Evolutionary conservation across 2,113 vertebrate genomes (phyloP), one percentile per base, ranked within the genome.

Genomic region (Neofelis nebulosa): DNA sequence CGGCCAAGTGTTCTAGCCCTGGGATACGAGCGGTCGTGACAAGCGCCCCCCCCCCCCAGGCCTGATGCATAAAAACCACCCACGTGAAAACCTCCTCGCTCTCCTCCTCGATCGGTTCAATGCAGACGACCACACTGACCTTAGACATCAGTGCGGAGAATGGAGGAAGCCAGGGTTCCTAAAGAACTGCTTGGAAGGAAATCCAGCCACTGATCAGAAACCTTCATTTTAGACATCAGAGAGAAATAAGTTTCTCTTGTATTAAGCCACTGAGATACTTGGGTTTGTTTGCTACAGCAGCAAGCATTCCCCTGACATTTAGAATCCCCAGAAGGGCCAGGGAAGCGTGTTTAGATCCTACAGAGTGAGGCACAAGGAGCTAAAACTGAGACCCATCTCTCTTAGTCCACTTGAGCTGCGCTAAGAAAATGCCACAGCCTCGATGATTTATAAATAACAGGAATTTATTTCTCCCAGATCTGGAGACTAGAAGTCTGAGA

Each of bases 121-220:
- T 12, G 48, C 25, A 92, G 88, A 76, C 48, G 36, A 5, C 41
- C 23, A 16, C 7, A 2, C 25, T 16, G 11, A 74, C 68, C 21
- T 13, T 2, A 76, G 33, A 55, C 13, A 38, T 10, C 18, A 13
- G 0, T 13, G 45, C 7, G 1, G 3, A 80, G n/a, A 6, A 27
- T 8, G 48, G 50, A 69, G 38, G 11, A n/a, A 73, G 18, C 25
- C 18, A 3, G 13, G 23, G 12, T 41, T n/a, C 79, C 78, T 74
- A 63, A 89, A 41, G n/a, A 52, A 65, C 45, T 74, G 18, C 33
- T 74, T 66, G 66, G 68, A 74, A 89, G n/a, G 71, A 33, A 78
- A 55, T 48, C n/a, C 25, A 50, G 33, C 8, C 31, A 5, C 33
- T 6, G 63, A 81, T 63, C 29, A 65, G 88, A 63, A 61, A 95